A percentile compares a stretch with the other conserved stretches of the same genome.
Conservation (phyloP, 2,113 vertebrate species). For the Saccopteryx leptura region DNA sequence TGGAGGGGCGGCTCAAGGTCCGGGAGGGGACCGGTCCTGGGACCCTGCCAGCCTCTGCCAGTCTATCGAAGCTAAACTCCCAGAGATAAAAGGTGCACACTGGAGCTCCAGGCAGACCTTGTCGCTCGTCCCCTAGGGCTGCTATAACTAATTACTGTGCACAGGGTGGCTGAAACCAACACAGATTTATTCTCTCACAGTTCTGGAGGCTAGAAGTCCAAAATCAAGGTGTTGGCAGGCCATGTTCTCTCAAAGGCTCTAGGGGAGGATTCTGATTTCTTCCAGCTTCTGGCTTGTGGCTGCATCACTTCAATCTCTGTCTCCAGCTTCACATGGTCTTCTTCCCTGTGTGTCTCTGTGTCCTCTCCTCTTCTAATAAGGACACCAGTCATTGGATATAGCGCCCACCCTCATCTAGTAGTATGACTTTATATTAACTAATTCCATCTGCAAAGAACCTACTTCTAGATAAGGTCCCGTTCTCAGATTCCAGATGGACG, state of each 20-base stretch:
- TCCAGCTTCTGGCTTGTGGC: neutral
- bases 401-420: neutral
- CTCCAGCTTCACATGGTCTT: rapidly evolving
- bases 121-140: neutral
- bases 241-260: rapidly evolving
- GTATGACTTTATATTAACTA: neutral
- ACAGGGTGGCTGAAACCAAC: neutral
- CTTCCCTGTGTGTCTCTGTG: neutral
- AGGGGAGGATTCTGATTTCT: neutral
- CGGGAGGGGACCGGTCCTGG: neutral
- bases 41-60: neutral
- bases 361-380: neutral
- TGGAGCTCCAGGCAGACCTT: neutral
- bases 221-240: neutral
- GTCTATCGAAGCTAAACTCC: neutral
- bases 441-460: neutral
- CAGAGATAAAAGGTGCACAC: neutral
- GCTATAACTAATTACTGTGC: neutral
- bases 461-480: neutral
- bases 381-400: neutral
- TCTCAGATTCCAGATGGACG: neutral
- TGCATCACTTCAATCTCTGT: rapidly evolving
- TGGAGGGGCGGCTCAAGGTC: neutral
- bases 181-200: neutral
- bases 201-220: neutral